These are phyloP conservation scores for Picathartes gymnocephalus DNA, from an alignment of 2,113 vertebrate species.

Conservation along the genomic window DNA sequence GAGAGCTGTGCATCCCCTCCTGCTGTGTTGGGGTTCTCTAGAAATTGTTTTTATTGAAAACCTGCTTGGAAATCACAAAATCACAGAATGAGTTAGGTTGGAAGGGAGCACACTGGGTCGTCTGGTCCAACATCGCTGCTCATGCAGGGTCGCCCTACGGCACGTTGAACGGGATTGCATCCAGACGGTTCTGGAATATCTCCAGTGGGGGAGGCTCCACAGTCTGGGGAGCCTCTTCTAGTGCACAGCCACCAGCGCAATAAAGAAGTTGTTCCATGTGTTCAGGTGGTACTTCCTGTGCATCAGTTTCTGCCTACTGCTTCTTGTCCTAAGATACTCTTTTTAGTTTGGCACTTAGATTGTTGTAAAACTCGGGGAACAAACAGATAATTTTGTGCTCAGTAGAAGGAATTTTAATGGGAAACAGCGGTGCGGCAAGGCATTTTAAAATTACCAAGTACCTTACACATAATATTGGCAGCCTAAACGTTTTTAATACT, in stretches of 20 bases:
- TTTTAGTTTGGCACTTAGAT: fast-evolving
- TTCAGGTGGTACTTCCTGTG: neutral
- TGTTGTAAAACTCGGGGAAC: neutral
- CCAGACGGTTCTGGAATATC: neutral
- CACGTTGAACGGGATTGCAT: neutral
- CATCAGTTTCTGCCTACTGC: neutral
- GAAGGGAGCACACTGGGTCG: neutral
- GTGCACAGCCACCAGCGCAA: neutral
- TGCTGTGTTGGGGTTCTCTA: fast-evolving
- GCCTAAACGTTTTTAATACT: neutral
- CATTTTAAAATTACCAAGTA: fast-evolving
- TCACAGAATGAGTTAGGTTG: too few species aligned
- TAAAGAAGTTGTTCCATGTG: neutral
- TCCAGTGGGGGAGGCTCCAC: too few species aligned
- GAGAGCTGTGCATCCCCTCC: neutral
- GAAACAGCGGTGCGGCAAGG: fast-evolving
- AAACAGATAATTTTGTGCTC: fast-evolving
- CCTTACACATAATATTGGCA: fast-evolving
- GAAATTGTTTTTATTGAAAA: too few species aligned
- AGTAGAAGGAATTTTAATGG: neutral
- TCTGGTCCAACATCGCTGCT: neutral
- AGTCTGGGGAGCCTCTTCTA: neutral
- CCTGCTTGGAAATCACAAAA: neutral
- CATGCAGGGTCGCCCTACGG: too few species aligned
- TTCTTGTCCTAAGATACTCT: too few species aligned